Percentiles rank a stretch among this genome's conserved stretches.
These are phyloP conservation scores for Lepilemur septentrionalis DNA, from an alignment of 2,797 vertebrate genomes.

Conservation along the genomic window DNA sequence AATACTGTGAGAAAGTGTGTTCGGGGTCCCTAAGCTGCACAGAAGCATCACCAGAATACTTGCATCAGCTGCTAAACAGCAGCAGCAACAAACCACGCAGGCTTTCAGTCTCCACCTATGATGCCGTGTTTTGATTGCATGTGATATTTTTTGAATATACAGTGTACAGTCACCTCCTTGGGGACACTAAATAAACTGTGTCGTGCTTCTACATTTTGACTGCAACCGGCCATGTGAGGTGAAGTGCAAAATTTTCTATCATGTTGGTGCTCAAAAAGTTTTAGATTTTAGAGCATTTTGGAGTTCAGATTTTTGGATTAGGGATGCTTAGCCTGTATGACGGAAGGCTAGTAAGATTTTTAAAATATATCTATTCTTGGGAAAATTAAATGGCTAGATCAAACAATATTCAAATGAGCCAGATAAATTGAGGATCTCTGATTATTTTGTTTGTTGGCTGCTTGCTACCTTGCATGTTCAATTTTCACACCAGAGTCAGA, in stretches of 20 bases:
- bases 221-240: too few relatives aligned
- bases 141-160: neutral
- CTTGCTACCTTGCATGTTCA: neutral
- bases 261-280: too few relatives aligned
- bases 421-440: neutral
- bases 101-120: neutral
- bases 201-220: neutral
- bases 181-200: neutral
- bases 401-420: conserved; percentile 3
- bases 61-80: neutral
- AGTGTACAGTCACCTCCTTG: neutral
- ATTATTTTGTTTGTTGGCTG: neutral
- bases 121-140: neutral
- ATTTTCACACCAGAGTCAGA: neutral
- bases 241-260: too few relatives aligned
- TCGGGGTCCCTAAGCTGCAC: neutral
- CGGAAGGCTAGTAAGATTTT: neutral
- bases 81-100: neutral
- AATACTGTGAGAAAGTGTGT: neutral
- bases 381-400: neutral
- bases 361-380: neutral
- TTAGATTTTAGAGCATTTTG: too few relatives aligned
- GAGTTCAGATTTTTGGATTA: too few relatives aligned
- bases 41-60: neutral
- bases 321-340: neutral